Base-by-base conservation (phyloP, 2,888 invertebrate genomes). In the Drosophila siamana region DNA sequence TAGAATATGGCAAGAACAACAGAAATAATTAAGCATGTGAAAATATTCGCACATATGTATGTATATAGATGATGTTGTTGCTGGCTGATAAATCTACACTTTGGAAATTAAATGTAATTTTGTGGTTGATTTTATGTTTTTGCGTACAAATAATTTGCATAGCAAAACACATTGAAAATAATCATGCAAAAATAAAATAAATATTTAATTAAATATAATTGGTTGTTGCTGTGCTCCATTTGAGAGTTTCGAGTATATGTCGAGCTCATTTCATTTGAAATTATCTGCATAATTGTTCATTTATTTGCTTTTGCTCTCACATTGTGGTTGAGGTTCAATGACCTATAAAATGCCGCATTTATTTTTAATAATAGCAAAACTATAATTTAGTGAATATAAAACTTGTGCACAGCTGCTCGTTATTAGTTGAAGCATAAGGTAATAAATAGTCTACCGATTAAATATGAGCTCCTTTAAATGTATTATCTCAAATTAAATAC, bases 151-250 rank as follows among this genome's bases (percentile, higher is more conserved):
- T 68, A 48, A 80, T 68, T 65, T 62, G 59, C 68, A 65, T 57
- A 51, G 41, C 15, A n/a, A 71, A 80, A 59, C 28, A 55, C 59
- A 50, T 47, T 30, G 30, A 13, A 47, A 64, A 63, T 59, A 54
- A 55, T 54, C 22, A 40, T 33, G 48, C 60, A 59, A 78, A 62
- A 60, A 72, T 75, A 51, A 68, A 54, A 81, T 78, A 78, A 70
- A 82, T 78, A 85, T 75, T 78, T 87, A 75, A 85, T 78, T 70
- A 57, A 72, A 70, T 60, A 55, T 71, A 67, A 56, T 84, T 68
- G 64, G 44, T 66, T 57, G 41, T 30, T 41, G 44, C 51, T 36
- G 38, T 8, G n/a, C 19, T 22, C 22, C 3, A 43, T 46, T 43
- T 51, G n/a, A 26, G n/a, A 33, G 48, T 33, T 19, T 26, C 22